Evolutionary conservation across 2,888 invertebrate genomes (phyloP).

Genomic region (Ectropis crepuscularia): DNA sequence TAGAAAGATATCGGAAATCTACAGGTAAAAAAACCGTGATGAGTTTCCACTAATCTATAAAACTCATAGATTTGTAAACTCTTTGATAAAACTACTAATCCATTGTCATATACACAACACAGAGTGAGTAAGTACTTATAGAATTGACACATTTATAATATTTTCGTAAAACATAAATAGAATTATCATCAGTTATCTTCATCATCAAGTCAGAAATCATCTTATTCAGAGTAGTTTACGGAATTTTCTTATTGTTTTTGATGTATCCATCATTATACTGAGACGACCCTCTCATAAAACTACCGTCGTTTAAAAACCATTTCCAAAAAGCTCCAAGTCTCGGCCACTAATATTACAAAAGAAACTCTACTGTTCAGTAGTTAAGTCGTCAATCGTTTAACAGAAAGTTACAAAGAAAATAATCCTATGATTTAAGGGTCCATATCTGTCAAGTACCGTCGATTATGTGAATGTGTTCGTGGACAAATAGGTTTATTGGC

Average conservation of each 20-base stretch:
- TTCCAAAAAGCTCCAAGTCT: slow-evolving; percentile 51
- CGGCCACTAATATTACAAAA: slow-evolving; percentile 23
- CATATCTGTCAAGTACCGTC: slow-evolving; percentile 72
- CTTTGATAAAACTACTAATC: too few relatives aligned
- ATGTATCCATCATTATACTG: slow-evolving; percentile 54
- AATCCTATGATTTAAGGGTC: slow-evolving; percentile 72
- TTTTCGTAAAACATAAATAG: too few relatives aligned
- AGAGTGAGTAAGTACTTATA: too few relatives aligned
- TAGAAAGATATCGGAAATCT: too few relatives aligned
- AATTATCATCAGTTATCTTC: too few relatives aligned
- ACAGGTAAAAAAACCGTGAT: too few relatives aligned
- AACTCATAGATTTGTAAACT: too few relatives aligned
- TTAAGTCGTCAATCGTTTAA: slow-evolving; percentile 46
- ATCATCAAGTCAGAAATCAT: not conserved
- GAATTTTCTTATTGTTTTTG: slow-evolving; percentile 56
- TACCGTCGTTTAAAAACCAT: slow-evolving; percentile 59
- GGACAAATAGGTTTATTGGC: slow-evolving; percentile 81
- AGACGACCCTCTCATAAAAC: slow-evolving; percentile 66
- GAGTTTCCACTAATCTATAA: too few relatives aligned
- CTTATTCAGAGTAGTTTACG: slow-evolving; percentile 25
- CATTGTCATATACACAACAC: too few relatives aligned
- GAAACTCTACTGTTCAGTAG: slow-evolving; percentile 35
- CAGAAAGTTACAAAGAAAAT: slow-evolving; percentile 64
- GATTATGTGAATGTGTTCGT: slow-evolving; percentile 75
- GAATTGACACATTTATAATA: too few relatives aligned